Conservation (phyloP, 1,140 invertebrate species). For the Rhopalosiphum maidis region DNA sequence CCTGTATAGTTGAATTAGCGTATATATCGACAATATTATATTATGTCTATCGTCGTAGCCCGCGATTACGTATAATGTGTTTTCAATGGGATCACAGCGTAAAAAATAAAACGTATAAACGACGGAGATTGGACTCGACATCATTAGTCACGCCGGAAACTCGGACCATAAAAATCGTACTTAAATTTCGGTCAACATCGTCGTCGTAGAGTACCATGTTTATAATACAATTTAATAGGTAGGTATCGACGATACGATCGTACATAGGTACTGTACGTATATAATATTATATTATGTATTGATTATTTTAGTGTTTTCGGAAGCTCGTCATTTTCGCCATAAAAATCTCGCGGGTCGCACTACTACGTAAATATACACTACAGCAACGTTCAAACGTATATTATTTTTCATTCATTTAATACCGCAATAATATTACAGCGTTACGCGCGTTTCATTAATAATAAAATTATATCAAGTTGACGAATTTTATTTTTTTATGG, state of each 20-base stretch:
- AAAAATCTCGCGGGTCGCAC: neutral
- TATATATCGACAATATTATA: neutral
- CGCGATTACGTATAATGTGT: neutral
- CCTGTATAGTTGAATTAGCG: neutral
- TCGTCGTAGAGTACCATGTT: neutral
- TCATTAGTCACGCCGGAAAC: neutral
- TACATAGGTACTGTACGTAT: neutral
- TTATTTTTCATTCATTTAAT: neutral
- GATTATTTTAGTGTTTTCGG: slow-evolving; percentile 19
- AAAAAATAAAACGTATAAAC: slow-evolving; percentile 2
- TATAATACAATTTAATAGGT: slow-evolving; percentile 17
- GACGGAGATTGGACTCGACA: neutral
- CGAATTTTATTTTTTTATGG: slow-evolving; percentile 4
- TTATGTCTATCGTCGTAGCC: neutral
- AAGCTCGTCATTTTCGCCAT: slow-evolving; percentile 16
- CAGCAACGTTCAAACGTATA: neutral
- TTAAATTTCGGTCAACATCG: neutral
- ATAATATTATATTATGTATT: neutral
- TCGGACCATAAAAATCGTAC: neutral
- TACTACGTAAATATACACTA: neutral
- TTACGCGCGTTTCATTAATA: neutral
- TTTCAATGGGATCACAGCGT: neutral
- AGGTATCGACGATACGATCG: neutral
- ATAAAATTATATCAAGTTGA: neutral
- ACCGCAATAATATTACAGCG: neutral